Base-by-base conservation (phyloP, 2,888 invertebrate species). In the Rutpela maculata region DNA sequence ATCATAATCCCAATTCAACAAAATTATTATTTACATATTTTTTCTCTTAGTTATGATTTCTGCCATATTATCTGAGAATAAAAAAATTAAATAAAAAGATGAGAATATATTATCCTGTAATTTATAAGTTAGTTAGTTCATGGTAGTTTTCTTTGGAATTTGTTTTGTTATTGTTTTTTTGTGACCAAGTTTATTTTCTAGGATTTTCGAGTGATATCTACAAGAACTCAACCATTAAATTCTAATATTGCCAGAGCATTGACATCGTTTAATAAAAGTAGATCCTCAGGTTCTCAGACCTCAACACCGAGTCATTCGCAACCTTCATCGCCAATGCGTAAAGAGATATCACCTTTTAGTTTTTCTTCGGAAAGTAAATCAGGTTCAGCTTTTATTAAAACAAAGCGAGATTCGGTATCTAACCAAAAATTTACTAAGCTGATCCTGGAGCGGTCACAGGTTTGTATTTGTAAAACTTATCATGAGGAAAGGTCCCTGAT, bases 241-340 rank as follows among this genome's bases (percentile, higher is more conserved):
- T 93, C 95, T 50, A 91, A 92, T 82, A 94, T 94, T 19, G 94
- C 93, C 67, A 93, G 95, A 71, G 94, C 94, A 67, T 91, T 95
- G 78, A 91, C 90, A 71, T 90, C 87, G 70, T 89, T 91, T 80
- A 88, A 89, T 88, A 82, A 87, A 43, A 83, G 89, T 88, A 84
- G 90, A 89, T 78, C 86, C 68, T 87, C 88, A 56, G 85, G 87
- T 56, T 88, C 89, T 4, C 81, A 87, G 43, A 85, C 84, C 68
- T 86, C 88, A 1, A 89, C 90, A 38, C 91, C 92, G 70, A 87
- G 88, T 59, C 90, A 91, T 85, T 92, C 93, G 71, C 93, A 95
- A 84, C 94, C 95, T 60, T 93, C 94, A 63, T 94, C 95, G 60
- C 94, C 95, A 57, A 92, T 94, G 90, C 91, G 92, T 85, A 92